phyloP scores from a whole-genome alignment of 2,888 invertebrate genomes.

The Caenorhabditis becei region DNA sequence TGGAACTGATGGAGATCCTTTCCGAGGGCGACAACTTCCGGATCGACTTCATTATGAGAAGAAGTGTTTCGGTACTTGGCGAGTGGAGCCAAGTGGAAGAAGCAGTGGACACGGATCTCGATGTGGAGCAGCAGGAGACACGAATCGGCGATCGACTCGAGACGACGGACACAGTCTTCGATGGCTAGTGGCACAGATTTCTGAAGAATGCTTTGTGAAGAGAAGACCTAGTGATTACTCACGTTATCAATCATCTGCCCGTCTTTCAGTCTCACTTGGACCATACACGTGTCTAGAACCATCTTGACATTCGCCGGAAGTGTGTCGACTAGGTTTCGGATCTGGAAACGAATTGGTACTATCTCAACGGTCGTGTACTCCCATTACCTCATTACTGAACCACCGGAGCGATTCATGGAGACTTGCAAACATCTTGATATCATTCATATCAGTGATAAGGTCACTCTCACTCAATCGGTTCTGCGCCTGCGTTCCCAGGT shows the following conservation, averaged over 20 bases:
- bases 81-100: slow-evolving; percentile 90
- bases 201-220: slow-evolving; percentile 41
- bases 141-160: slow-evolving; percentile 90
- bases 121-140: slow-evolving; percentile 93
- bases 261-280: slow-evolving; percentile 70
- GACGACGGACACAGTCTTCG: slow-evolving; percentile 72
- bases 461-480: slow-evolving; percentile 85
- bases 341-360: slow-evolving; percentile 47
- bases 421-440: slow-evolving; percentile 90
- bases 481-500: slow-evolving; percentile 84
- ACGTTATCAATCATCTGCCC: slow-evolving; percentile 72
- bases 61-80: slow-evolving; percentile 82
- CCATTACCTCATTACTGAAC: slow-evolving; percentile 73
- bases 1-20: slow-evolving; percentile 87
- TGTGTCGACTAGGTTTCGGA: slow-evolving; percentile 63
- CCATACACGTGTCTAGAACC: slow-evolving; percentile 61
- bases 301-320: slow-evolving; percentile 62
- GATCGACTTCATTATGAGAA: slow-evolving; percentile 78
- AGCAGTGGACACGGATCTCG: slow-evolving; percentile 94
- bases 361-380: too few species aligned
- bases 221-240: neutral
- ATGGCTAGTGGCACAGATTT: slow-evolving; percentile 72
- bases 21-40: slow-evolving; percentile 87
- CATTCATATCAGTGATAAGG: slow-evolving; percentile 90
- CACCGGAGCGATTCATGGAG: slow-evolving; percentile 91